These are phyloP conservation scores for Zosterops borbonicus DNA, from an alignment of 2,113 vertebrate genomes.

Conservation along the genomic window DNA sequence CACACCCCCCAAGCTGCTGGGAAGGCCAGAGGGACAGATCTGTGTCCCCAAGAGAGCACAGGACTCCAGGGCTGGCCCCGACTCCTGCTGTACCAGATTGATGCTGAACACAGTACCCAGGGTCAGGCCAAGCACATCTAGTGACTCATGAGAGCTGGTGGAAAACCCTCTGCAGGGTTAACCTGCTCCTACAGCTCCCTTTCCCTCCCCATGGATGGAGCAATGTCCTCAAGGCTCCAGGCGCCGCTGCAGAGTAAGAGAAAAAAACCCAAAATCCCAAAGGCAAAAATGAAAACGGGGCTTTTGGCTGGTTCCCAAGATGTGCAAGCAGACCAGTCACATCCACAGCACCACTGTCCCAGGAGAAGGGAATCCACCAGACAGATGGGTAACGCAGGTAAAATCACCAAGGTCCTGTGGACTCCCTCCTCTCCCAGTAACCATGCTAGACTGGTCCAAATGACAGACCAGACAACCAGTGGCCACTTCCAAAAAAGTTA, in stretches of 20 bases:
- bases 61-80: neutral
- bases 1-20: neutral
- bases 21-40: neutral
- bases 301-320: neutral
- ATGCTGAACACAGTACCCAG: neutral
- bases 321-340: neutral
- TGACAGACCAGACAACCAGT: neutral
- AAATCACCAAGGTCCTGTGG: neutral
- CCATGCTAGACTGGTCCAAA: accelerated
- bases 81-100: accelerated
- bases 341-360: neutral
- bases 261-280: neutral
- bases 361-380: neutral
- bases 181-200: neutral
- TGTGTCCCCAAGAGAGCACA: neutral
- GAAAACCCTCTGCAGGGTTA: neutral
- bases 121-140: neutral
- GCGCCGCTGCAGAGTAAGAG: accelerated
- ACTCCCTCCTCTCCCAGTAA: neutral
- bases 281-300: neutral
- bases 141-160: neutral
- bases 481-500: neutral
- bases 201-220: neutral
- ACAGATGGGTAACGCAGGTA: neutral
- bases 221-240: neutral